phyloP scores from a whole-genome alignment of 2,797 vertebrate genomes.

The Lindbergichthys nudifrons region DNA sequence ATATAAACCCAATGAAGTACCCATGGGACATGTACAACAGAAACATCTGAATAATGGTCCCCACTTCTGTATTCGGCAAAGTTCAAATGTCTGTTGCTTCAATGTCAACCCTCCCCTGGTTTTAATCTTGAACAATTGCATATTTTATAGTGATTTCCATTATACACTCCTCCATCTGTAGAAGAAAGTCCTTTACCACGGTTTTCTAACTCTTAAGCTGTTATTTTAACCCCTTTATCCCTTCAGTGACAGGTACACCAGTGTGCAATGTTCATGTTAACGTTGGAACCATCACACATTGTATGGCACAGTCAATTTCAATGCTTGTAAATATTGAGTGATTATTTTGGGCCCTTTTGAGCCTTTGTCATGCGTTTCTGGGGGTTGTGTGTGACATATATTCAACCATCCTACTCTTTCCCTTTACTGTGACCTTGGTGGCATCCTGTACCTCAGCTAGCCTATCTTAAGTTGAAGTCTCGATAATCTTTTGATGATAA shows the following conservation, averaged over 20 bases:
- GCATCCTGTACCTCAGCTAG: slow-evolving; percentile 56
- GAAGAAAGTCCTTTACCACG: slow-evolving; percentile 25
- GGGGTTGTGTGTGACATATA: slow-evolving; percentile 48
- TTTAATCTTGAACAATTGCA: slow-evolving; percentile 47
- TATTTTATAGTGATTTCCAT: slow-evolving; percentile 44
- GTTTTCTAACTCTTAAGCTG: slow-evolving; percentile 48
- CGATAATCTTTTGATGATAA: slow-evolving; percentile 55
- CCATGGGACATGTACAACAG: slow-evolving; percentile 52
- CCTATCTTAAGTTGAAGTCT: slow-evolving; percentile 52
- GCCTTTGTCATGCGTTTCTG: slow-evolving; percentile 58
- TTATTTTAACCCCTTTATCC: slow-evolving; percentile 37
- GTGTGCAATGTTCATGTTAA: slow-evolving; percentile 56
- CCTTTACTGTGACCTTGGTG: slow-evolving; percentile 66
- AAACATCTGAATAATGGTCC: slow-evolving; percentile 32
- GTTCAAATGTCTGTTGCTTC: slow-evolving; percentile 51
- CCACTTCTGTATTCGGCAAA: slow-evolving; percentile 30
- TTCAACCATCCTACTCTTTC: slow-evolving; percentile 58
- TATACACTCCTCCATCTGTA: slow-evolving; percentile 53
- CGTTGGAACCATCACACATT: slow-evolving; percentile 46
- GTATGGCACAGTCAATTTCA: slow-evolving; percentile 50
- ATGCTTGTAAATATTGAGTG: slow-evolving; percentile 71
- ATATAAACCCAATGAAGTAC: slow-evolving; percentile 34
- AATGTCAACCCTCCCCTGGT: slow-evolving; percentile 49
- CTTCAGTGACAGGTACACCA: slow-evolving; percentile 55
- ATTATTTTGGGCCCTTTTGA: slow-evolving; percentile 64